phyloP scores from a whole-genome alignment of 1,140 invertebrate genomes.

The Drosophila ananassae region DNA sequence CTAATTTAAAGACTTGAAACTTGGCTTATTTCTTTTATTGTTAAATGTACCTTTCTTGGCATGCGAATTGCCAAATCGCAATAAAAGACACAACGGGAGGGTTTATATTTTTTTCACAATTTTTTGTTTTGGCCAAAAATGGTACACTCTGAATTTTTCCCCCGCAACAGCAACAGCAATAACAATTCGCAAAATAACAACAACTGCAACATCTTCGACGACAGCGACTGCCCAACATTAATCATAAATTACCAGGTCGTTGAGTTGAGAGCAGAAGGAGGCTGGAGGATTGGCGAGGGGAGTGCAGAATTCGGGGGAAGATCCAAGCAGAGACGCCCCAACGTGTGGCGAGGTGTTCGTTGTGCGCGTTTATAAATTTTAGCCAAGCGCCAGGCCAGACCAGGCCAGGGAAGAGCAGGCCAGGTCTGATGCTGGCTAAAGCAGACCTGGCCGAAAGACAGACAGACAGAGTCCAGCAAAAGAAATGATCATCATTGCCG shows the following conservation, averaged over 20 bases:
- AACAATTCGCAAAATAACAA: not conserved
- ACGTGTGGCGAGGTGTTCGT: slow-evolving; percentile 79
- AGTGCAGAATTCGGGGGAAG: not conserved
- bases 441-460: slow-evolving; percentile 5
- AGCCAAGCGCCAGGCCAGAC: slow-evolving; percentile 68
- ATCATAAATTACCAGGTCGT: slow-evolving; percentile 82
- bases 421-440: slow-evolving; percentile 30
- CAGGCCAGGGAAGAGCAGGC: slow-evolving; percentile 21
- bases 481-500: slow-evolving; percentile 76
- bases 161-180: slow-evolving; percentile 23
- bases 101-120: slow-evolving; percentile 9
- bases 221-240: slow-evolving; percentile 70
- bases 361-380: slow-evolving; percentile 79
- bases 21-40: not conserved
- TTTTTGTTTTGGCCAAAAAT: slow-evolving; percentile 62
- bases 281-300: not conserved
- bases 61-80: slow-evolving; percentile 46
- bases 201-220: slow-evolving; percentile 44
- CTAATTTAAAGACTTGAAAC: not conserved
- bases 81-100: slow-evolving; percentile 77
- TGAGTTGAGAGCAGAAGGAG: slow-evolving; percentile 58
- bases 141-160: slow-evolving; percentile 61
- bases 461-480: slow-evolving; percentile 27
- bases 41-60: slow-evolving; percentile 15
- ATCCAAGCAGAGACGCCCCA: slow-evolving; percentile 63